A percentile compares a stretch with the other conserved stretches of the same genome.
Evolutionary conservation across 2,888 invertebrate genomes (phyloP).

Genomic region (Amphipyra berbera): DNA sequence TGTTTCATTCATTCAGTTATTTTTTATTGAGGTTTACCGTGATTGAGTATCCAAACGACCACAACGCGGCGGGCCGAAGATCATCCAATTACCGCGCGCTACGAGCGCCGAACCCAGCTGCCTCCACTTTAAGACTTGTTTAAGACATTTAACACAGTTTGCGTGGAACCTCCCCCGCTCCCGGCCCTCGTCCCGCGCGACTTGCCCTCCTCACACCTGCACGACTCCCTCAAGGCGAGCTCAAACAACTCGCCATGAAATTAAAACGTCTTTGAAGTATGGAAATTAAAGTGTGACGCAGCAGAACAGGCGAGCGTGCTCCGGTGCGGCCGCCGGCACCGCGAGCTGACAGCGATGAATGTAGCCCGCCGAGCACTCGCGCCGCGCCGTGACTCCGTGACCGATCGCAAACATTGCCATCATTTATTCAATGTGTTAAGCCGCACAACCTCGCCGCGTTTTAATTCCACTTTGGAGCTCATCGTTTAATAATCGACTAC

Average conservation of each 20-base stretch:
- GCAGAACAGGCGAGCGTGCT: constrained; percentile 30
- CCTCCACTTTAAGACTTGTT: constrained; percentile 38
- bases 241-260: constrained; percentile 60
- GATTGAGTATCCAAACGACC: constrained; percentile 1
- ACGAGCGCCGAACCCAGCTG: constrained; percentile 11
- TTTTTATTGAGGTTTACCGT: neutral
- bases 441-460: neutral
- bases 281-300: constrained; percentile 61
- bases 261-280: constrained; percentile 64
- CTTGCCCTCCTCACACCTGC: constrained; percentile 24
- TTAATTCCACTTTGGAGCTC: neutral
- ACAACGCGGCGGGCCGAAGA: constrained; percentile 6
- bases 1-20: constrained; percentile 1
- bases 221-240: constrained; percentile 36
- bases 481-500: neutral
- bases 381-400: constrained; percentile 4
- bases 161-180: neutral
- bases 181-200: neutral
- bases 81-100: constrained; percentile 39
- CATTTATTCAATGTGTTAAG: constrained; percentile 5
- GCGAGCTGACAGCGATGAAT: neutral
- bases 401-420: neutral
- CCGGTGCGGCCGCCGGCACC: constrained; percentile 1
- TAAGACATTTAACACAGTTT: constrained; percentile 42
- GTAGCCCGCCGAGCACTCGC: neutral